A percentile compares a stretch with the other conserved stretches of the same genome.
phyloP scores from a whole-genome alignment of 2,113 vertebrate species.

The Entomyzon cyanotis region DNA sequence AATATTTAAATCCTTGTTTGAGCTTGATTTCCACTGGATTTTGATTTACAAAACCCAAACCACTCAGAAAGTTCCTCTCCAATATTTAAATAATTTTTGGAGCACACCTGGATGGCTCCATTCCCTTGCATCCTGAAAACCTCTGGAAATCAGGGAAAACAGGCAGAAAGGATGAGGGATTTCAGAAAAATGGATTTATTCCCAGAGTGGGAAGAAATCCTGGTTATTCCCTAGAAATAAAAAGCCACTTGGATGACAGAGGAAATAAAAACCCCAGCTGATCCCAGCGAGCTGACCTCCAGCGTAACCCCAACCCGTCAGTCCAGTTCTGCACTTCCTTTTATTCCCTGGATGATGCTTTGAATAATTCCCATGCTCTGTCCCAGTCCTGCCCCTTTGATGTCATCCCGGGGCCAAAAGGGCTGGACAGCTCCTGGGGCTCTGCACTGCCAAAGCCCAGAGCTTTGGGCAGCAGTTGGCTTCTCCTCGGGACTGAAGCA shows the following conservation, averaged over 20 bases:
- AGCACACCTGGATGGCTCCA: not conserved
- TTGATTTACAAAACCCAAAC: too few species aligned
- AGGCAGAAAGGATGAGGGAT: not conserved
- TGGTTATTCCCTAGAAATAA: not conserved
- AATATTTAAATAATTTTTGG: too few species aligned
- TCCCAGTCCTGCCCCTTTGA: slow-evolving; percentile 38
- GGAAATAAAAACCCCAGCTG: rapidly evolving
- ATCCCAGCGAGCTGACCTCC: not conserved
- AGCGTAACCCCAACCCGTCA: not conserved
- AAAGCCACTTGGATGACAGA: too few species aligned
- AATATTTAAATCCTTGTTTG: too few species aligned
- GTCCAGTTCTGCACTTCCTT: slow-evolving; percentile 44
- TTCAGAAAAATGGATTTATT: too few species aligned
- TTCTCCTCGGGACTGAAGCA: not conserved
- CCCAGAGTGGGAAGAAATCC: not conserved
- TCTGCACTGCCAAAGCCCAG: not conserved
- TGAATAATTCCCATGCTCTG: not conserved
- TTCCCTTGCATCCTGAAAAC: not conserved
- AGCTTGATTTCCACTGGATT: too few species aligned
- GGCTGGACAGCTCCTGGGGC: slow-evolving; percentile 1
- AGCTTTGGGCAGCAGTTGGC: not conserved
- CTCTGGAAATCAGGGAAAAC: not conserved
- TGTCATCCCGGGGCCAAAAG: not conserved
- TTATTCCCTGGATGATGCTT: slow-evolving; percentile 37
- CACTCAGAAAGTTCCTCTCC: too few species aligned